Conservation (phyloP, 2,888 invertebrate genomes). For the Archips xylosteana region DNA sequence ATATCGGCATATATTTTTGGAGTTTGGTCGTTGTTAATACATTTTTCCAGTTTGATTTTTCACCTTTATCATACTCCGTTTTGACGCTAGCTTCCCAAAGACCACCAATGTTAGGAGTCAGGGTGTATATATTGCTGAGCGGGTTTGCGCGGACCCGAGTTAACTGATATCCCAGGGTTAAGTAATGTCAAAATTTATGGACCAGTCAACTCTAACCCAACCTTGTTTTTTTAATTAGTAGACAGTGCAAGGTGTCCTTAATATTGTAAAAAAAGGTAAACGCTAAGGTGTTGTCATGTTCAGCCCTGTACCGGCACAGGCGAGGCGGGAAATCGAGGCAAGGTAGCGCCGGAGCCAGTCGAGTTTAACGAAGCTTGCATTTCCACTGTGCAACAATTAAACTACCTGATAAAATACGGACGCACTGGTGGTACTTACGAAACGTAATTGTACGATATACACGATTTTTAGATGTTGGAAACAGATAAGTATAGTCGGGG, state of each 20-base stretch:
- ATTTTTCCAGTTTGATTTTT: neutral
- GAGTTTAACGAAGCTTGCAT: conserved; percentile 37
- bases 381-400: conserved; percentile 34
- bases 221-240: no score
- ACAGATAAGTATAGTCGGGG: no score
- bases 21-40: neutral
- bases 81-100: neutral
- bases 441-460: neutral
- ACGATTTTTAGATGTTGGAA: neutral
- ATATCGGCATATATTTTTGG: neutral
- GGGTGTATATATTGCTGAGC: neutral
- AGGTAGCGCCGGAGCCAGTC: conserved; percentile 24
- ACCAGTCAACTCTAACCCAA: no score
- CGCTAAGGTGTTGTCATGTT: neutral
- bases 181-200: no score
- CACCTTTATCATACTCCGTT: neutral
- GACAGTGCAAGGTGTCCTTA: no score
- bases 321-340: conserved; percentile 16
- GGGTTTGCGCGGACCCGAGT: no score
- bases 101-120: neutral
- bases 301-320: neutral
- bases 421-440: neutral
- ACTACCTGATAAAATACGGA: conserved; percentile 25
- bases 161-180: no score
- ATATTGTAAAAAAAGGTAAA: neutral